Conservation (phyloP, 2,888 invertebrate genomes). For the Chelonus formosanus region DNA sequence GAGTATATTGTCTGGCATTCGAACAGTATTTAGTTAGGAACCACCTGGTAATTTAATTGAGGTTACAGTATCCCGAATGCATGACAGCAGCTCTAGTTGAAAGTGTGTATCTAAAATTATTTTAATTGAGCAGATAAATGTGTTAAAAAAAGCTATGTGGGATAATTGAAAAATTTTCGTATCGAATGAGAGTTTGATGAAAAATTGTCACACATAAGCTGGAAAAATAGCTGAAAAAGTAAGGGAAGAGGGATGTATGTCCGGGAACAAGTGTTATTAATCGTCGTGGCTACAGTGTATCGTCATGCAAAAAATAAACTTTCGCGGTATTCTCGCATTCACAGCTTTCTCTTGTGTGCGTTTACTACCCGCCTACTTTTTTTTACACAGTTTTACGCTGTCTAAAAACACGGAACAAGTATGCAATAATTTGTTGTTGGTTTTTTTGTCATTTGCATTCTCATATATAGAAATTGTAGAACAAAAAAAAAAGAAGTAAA, state of each 20-base stretch:
- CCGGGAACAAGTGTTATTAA: conserved; percentile 32
- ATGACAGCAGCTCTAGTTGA: background rate
- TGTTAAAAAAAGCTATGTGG: too few species aligned
- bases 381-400: background rate
- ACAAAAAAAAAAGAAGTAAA: background rate
- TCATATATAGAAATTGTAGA: background rate
- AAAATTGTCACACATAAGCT: conserved; percentile 25
- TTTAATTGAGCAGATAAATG: too few species aligned
- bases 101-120: too few species aligned
- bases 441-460: background rate
- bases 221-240: background rate
- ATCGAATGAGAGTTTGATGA: conserved; percentile 16
- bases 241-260: conserved; percentile 14
- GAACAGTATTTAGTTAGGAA: too few species aligned
- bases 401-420: background rate
- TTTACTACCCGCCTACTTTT: background rate
- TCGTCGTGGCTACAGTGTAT: conserved; percentile 26
- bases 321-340: conserved; percentile 31
- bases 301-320: conserved; percentile 31
- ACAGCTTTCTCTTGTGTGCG: conserved; percentile 15
- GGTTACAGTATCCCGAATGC: background rate
- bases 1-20: conserved; percentile 16
- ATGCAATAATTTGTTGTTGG: conserved; percentile 9
- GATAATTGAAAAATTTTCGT: conserved; percentile 15
- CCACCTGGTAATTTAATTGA: too few species aligned